phyloP scores from a whole-genome alignment of 2,113 vertebrate genomes.

The Python bivittatus region DNA sequence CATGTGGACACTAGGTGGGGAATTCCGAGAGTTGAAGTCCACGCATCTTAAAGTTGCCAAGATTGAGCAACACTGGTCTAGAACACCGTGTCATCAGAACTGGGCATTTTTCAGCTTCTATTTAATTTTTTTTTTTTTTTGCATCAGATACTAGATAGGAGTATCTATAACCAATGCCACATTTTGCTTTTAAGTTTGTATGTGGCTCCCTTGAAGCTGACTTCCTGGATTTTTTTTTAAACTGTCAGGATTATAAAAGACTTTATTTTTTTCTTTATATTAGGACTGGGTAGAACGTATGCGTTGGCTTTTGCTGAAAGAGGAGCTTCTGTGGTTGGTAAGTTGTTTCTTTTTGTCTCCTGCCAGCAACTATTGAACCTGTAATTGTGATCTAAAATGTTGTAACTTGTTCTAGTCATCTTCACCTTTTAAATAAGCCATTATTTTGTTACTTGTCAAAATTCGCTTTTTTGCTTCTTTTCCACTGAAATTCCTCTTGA shows the following conservation, averaged over 20 bases:
- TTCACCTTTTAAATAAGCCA: slow-evolving; percentile 46
- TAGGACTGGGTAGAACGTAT: slow-evolving; percentile 92
- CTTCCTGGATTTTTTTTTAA: slow-evolving; percentile 7
- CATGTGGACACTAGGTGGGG: neutral
- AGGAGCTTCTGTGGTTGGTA: slow-evolving; percentile 94
- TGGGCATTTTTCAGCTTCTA: neutral
- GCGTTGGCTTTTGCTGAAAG: slow-evolving; percentile 93
- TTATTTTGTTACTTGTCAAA: slow-evolving; percentile 39
- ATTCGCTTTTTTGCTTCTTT: slow-evolving; percentile 46
- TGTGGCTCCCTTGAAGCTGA: neutral
- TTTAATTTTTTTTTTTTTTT: neutral
- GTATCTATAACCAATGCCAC: neutral
- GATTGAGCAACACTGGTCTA: neutral
- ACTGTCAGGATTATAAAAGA: neutral
- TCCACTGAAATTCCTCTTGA: slow-evolving; percentile 9
- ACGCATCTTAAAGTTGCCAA: neutral
- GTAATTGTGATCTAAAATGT: neutral
- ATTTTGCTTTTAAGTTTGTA: neutral
- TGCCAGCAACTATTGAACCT: slow-evolving; percentile 48
- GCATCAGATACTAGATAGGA: neutral
- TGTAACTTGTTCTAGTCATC: slow-evolving; percentile 38
- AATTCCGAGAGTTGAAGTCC: neutral
- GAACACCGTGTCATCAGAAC: neutral
- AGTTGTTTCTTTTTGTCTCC: slow-evolving; percentile 63
- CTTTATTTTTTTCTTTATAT: slow-evolving; percentile 20